Percentiles rank a stretch among this genome's conserved stretches.
phyloP scores from a whole-genome alignment of 2,113 vertebrate genomes.

The Labeo rohita region DNA sequence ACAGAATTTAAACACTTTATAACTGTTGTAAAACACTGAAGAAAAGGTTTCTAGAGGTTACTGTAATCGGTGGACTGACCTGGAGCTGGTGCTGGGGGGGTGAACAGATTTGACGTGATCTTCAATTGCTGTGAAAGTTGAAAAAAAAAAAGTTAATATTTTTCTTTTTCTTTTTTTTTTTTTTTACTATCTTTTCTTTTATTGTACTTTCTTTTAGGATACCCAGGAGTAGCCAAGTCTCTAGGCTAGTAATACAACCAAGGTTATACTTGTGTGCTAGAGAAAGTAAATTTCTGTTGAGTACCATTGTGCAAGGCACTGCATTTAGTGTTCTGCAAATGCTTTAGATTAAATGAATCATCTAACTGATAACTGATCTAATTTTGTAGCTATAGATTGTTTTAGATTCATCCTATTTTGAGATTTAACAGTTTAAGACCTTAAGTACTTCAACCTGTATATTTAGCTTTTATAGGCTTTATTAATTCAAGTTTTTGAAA shows the following conservation, averaged over 20 bases:
- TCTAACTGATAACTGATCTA: background rate
- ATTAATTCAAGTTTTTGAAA: background rate
- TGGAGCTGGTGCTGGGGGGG: slow-evolving; percentile 57
- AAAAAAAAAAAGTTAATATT: background rate
- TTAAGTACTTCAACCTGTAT: background rate
- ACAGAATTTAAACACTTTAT: background rate
- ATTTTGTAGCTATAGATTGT: background rate
- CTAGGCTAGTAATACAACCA: background rate
- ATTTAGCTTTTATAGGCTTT: background rate
- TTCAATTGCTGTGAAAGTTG: slow-evolving; percentile 54
- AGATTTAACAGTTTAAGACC: background rate
- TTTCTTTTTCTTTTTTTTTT: background rate
- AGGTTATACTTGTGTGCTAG: background rate
- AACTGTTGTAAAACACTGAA: background rate
- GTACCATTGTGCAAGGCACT: background rate
- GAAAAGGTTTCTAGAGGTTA: background rate
- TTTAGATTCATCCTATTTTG: background rate
- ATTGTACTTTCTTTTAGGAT: background rate
- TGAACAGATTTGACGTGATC: slow-evolving; percentile 61
- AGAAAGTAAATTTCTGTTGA: too few relatives aligned
- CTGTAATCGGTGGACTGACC: slow-evolving; percentile 59
- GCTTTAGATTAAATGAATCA: background rate
- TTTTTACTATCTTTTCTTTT: background rate
- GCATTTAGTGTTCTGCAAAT: background rate
- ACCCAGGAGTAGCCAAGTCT: background rate